These are phyloP conservation scores for Hydractinia echinata DNA, from an alignment of 30 jellyfish, hydroid and myxozoan genomes.

Conservation along the genomic window DNA sequence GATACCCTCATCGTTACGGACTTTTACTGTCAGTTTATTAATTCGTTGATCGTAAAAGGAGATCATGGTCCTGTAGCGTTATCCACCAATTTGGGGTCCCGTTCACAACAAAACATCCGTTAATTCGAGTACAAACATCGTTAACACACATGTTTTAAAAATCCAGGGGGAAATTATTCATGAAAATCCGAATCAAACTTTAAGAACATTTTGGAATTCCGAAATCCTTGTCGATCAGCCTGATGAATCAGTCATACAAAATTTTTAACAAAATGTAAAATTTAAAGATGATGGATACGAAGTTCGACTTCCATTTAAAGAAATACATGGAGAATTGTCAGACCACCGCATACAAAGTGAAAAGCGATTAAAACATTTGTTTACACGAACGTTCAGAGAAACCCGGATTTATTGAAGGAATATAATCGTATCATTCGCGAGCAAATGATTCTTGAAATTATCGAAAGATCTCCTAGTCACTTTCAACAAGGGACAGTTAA, in stretches of 20 bases:
- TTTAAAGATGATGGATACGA: background rate
- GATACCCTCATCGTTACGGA: background rate
- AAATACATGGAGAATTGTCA: background rate
- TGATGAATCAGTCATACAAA: slow-evolving; percentile 1
- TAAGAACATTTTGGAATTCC: slow-evolving; percentile 5
- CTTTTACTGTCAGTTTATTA: too few species aligned
- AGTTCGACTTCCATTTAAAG: slow-evolving; percentile 6
- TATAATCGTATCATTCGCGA: background rate
- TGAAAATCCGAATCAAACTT: background rate
- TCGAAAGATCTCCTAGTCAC: background rate
- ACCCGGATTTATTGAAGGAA: background rate
- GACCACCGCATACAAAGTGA: background rate
- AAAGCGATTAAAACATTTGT: background rate
- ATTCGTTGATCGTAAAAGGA: background rate
- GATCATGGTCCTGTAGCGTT: background rate
- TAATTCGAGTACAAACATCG: background rate
- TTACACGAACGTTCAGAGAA: background rate
- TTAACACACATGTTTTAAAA: slow-evolving; percentile 10
- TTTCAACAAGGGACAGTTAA: background rate
- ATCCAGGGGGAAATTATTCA: background rate
- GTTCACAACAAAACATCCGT: background rate
- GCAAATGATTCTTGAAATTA: slow-evolving; percentile 4
- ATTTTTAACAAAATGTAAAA: background rate
- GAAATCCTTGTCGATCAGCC: background rate
- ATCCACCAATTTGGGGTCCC: background rate